Evolutionary conservation across 2,888 invertebrate species (phyloP), one percentile per base, ranked within the genome.

Genomic region (Agrilus biguttatus): DNA sequence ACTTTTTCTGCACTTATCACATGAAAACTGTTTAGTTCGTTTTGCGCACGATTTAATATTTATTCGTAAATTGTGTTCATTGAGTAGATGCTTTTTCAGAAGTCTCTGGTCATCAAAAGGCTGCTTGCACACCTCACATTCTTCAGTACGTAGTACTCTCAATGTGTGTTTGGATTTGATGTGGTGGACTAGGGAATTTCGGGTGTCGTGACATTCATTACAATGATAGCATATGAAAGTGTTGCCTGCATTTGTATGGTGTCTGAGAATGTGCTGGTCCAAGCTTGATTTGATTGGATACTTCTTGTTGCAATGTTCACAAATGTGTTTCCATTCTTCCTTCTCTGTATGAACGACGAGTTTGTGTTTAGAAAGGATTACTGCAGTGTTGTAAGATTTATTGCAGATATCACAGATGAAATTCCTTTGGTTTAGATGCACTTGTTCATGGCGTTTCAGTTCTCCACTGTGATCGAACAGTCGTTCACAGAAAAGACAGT

Each of bases 151-250:
- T 41, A 19, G 8, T 8, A 37, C 47, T 39, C 44, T 45, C n/a
- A 34, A 42, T 34, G 39, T 44, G 38, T 54, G 55, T 37, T 44
- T 39, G 12, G 36, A 37, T 13, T 49, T 43, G 21, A 53, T 52
- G 43, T 54, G 55, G 7, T 42, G 37, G 17, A 46, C 44, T 19
- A 56, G 40, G 3, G 36, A 35, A 2, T 40, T 35, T 45, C 55
- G 55, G 12, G 41, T 40, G 19, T 42, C 41, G 45, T 53, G 54
- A 13, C 23, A 35, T 41, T 50, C 41, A 12, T 51, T 44, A 39
- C 57, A 58, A 37, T 55, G 48, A 39, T 48, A 54, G 44, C 57
- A 57, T 14, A 47, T 43, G 17, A 46, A 46, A 35, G 45, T 39
- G 0, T 40, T 39, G n/a, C 33, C 33, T 13, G 14, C 34, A 10